Base-by-base conservation (phyloP, 2,888 invertebrate genomes). In the Torymus tubicola region DNA sequence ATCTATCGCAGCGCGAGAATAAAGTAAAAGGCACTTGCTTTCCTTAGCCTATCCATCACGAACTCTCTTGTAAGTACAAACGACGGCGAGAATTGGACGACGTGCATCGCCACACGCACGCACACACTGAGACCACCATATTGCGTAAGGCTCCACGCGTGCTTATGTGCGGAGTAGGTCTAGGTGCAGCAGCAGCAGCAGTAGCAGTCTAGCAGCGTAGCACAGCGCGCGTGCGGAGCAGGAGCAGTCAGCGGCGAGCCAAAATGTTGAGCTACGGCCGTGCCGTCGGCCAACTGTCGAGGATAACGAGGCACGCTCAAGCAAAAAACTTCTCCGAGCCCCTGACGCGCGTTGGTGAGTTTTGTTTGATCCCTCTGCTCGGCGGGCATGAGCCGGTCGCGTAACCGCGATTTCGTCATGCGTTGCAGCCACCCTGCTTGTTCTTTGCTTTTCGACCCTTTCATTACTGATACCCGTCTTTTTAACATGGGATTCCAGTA, bases 211-310 rank as follows among this genome's bases (percentile, higher is more conserved):
- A 42, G 42, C 8, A 42, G 42, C 42, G 1, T 0, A 42, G 42
- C 42, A 8, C 42, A 42, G 12, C 16, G 12, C 63, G 14, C 16
- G 73, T 52, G 42, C 14, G 5, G 21, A 21, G 67, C 21, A 42
- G 63, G 0, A 31, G n/a, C 50, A 55, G 57, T 58, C 63, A 63
- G 50, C 50, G 53, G 50, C 85, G 80, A 83, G 82, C 82, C 81
- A 88, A 87, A 86, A 90, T 90, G 90, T 87, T 90, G 84, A 87
- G 87, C 82, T 89, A 85, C 83, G 86, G 88, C 71, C 87, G 87
- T 86, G 85, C 87, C 79, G 87, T 89, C 83, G 87, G 88, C 80
- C 88, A 87, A 83, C 83, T 90, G 81, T 87, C 88, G 68, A 88
- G 87, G 86, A 88, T 89, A 78, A 85, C 88, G 24, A 86, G 87